Percentiles rank a stretch among this genome's conserved stretches.
phyloP scores from a whole-genome alignment of 2,797 vertebrate genomes.

The Phalloptychus januarius region DNA sequence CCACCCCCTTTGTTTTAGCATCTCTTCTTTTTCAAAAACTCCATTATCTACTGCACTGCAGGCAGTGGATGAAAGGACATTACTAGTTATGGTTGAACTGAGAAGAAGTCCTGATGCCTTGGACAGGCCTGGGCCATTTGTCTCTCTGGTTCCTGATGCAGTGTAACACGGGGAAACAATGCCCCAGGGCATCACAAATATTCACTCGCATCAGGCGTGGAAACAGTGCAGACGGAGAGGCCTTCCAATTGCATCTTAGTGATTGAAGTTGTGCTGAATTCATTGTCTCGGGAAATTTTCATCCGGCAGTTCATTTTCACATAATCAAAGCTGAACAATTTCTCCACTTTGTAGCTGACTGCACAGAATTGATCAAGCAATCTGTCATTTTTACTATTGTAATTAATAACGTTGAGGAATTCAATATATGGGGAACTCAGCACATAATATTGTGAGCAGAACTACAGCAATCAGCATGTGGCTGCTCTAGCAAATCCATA shows the following conservation, averaged over 20 bases:
- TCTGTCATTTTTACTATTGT: slow-evolving; percentile 41
- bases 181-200: slow-evolving; percentile 67
- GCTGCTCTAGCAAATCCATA: slow-evolving; percentile 9
- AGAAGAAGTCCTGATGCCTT: slow-evolving; percentile 63
- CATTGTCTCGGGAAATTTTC: slow-evolving; percentile 37
- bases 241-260: slow-evolving; percentile 34
- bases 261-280: slow-evolving; percentile 47
- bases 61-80: slow-evolving; percentile 71
- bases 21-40: slow-evolving; percentile 58
- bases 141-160: slow-evolving; percentile 73
- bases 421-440: slow-evolving; percentile 30
- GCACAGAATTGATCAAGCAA: slow-evolving; percentile 53
- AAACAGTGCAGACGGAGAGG: slow-evolving; percentile 49
- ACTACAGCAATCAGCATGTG: slow-evolving; percentile 5
- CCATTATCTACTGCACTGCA: slow-evolving; percentile 68
- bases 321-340: slow-evolving; percentile 50
- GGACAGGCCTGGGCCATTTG: slow-evolving; percentile 71
- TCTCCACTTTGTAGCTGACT: slow-evolving; percentile 39
- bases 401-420: slow-evolving; percentile 45
- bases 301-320: slow-evolving; percentile 33
- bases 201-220: slow-evolving; percentile 64
- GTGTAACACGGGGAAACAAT: slow-evolving; percentile 72
- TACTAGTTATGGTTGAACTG: slow-evolving; percentile 69
- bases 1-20: slow-evolving; percentile 55
- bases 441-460: slow-evolving; percentile 15